Evolutionary conservation across 2,888 invertebrate species (phyloP).

Genomic region (Colletes collaris): DNA sequence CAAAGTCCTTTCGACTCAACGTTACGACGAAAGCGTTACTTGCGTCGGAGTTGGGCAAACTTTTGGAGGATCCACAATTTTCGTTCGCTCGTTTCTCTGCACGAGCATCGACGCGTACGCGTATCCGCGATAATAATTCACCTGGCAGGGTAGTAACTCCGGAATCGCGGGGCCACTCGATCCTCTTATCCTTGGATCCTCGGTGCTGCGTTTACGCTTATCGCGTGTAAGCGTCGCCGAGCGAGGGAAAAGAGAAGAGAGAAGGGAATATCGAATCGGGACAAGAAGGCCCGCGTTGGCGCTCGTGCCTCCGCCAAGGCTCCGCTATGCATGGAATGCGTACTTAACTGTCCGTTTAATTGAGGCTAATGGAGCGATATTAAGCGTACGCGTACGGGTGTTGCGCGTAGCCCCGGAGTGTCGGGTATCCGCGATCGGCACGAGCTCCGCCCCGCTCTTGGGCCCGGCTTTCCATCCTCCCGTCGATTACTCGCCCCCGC

Average conservation of each 20-base stretch:
- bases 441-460: constrained; percentile 2
- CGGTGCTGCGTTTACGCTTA: too few species aligned
- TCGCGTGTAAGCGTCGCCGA: too few species aligned
- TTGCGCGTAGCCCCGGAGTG: constrained; percentile 62
- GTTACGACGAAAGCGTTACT: too few species aligned
- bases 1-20: too few species aligned
- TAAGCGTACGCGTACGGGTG: constrained; percentile 75
- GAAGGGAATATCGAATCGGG: constrained; percentile 23
- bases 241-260: too few species aligned
- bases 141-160: constrained; percentile 5
- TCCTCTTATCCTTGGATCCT: neutral
- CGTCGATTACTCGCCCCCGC: too few species aligned
- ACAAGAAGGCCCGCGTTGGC: constrained; percentile 16
- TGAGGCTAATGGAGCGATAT: constrained; percentile 81
- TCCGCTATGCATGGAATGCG: constrained; percentile 77
- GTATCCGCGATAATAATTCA: constrained; percentile 56
- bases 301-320: constrained; percentile 56
- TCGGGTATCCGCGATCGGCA: constrained; percentile 52
- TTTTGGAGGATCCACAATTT: too few species aligned
- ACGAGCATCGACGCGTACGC: neutral
- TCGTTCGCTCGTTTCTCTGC: neutral
- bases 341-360: constrained; percentile 77
- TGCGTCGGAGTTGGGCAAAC: too few species aligned
- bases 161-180: constrained; percentile 36
- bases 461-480: neutral